These are phyloP conservation scores for Melanotaenia nigrans DNA, from an alignment of 2,797 vertebrate species.

Conservation along the genomic window DNA sequence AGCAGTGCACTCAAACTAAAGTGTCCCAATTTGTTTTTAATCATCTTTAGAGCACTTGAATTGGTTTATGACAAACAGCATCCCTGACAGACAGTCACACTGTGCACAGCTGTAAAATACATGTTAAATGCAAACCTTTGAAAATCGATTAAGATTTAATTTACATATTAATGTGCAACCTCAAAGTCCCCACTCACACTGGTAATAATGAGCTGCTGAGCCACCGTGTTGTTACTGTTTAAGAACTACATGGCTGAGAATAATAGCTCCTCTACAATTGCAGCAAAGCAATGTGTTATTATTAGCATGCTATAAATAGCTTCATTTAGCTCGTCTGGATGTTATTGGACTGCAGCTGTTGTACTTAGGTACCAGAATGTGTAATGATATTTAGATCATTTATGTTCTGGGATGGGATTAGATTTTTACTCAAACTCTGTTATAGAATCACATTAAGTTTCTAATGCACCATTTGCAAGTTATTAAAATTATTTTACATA, in stretches of 20 bases:
- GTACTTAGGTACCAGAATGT: background rate
- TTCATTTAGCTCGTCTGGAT: conserved; percentile 38
- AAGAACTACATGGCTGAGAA: conserved; percentile 20
- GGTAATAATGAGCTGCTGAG: conserved; percentile 48
- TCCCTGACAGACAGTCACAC: conserved; percentile 46
- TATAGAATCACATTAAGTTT: background rate
- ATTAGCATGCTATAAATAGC: conserved; percentile 33
- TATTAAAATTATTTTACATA: background rate
- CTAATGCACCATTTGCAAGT: background rate
- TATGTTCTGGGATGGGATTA: background rate
- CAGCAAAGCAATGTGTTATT: conserved; percentile 19
- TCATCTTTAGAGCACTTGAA: conserved; percentile 45
- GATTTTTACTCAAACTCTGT: background rate
- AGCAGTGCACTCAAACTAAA: conserved; percentile 39
- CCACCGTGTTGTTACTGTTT: conserved; percentile 23
- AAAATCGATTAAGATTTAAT: conserved; percentile 70
- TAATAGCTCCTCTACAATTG: conserved; percentile 41
- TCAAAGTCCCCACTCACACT: conserved; percentile 44
- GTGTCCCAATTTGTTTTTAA: conserved; percentile 61
- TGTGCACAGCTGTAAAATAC: conserved; percentile 45
- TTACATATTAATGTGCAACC: conserved; percentile 65
- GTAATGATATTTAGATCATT: conserved; percentile 7
- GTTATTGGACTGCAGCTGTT: conserved; percentile 8
- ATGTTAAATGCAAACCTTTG: conserved; percentile 53
- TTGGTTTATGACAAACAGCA: conserved; percentile 38